phyloP scores from a whole-genome alignment of 2,797 vertebrate species.

The Melanotaenia pygmaea region DNA sequence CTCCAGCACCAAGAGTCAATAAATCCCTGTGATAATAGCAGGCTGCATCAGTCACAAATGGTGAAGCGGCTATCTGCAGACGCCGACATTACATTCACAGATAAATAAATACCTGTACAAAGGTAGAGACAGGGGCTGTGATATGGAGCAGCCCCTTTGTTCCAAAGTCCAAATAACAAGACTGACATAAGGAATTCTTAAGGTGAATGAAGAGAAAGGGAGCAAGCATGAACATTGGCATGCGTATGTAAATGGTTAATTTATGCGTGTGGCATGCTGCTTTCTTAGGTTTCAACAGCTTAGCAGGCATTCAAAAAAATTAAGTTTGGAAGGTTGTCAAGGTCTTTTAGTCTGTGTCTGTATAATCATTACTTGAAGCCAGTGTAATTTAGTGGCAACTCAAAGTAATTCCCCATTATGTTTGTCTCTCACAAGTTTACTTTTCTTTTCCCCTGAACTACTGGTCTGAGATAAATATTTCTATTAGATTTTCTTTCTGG shows the following conservation, averaged over 20 bases:
- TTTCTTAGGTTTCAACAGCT: constrained; percentile 44
- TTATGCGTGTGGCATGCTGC: constrained; percentile 25
- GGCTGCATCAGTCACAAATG: constrained; percentile 14
- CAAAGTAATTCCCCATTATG: not conserved
- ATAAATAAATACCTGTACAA: constrained; percentile 58
- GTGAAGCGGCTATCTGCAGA: constrained; percentile 17
- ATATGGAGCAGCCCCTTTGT: constrained; percentile 12
- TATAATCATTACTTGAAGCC: constrained; percentile 6
- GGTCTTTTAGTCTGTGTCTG: not conserved
- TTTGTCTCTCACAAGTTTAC: constrained; percentile 5
- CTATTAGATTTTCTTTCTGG: constrained; percentile 19
- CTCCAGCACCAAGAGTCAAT: constrained; percentile 1
- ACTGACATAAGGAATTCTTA: constrained; percentile 61
- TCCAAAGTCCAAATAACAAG: constrained; percentile 67
- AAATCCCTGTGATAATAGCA: constrained; percentile 13
- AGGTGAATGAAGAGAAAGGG: constrained; percentile 34
- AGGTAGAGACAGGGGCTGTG: constrained; percentile 26
- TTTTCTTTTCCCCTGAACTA: constrained; percentile 1
- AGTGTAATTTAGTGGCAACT: not conserved
- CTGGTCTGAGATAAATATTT: constrained; percentile 23
- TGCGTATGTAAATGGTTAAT: constrained; percentile 35
- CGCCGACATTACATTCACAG: constrained; percentile 24
- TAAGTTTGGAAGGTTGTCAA: not conserved
- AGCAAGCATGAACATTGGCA: constrained; percentile 7
- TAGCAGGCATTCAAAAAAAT: constrained; percentile 10